A percentile compares a stretch with the other conserved stretches of the same genome.
phyloP scores from a whole-genome alignment of 1,140 invertebrate species.

The Drosophila tristis region DNA sequence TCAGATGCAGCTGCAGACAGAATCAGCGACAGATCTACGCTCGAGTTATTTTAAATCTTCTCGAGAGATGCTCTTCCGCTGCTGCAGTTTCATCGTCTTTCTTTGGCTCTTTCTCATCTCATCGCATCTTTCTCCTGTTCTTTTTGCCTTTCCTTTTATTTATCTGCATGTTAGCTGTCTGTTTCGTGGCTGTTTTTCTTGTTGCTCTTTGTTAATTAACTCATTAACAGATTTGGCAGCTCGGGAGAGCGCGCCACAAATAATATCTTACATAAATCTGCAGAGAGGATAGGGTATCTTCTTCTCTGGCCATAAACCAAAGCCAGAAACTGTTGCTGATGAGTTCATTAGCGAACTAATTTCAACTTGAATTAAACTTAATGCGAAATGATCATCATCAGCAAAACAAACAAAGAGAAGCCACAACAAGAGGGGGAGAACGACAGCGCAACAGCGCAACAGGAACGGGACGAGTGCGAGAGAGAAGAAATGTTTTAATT shows the following conservation, averaged over 20 bases:
- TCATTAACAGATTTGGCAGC: constrained; percentile 67
- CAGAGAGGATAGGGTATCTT: constrained; percentile 4
- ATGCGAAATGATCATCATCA: constrained; percentile 83
- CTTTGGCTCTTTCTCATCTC: no score
- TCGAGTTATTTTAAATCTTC: constrained; percentile 53
- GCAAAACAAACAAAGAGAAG: constrained; percentile 80
- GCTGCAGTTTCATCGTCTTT: no score
- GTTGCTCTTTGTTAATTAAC: constrained; percentile 79
- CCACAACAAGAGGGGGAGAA: constrained; percentile 46
- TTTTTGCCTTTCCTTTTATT: constrained; percentile 45
- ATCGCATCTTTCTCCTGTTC: constrained; percentile 1
- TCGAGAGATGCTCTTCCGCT: constrained; percentile 11
- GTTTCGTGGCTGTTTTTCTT: constrained; percentile 64
- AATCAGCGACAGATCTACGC: constrained; percentile 1
- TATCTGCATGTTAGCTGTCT: constrained; percentile 56
- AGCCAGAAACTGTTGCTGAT: constrained; percentile 62
- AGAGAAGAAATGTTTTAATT: constrained; percentile 77
- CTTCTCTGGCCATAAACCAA: constrained; percentile 44
- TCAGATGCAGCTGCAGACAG: constrained; percentile 28
- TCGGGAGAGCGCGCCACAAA: neutral
- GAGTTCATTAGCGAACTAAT: constrained; percentile 83
- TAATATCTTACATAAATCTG: neutral
- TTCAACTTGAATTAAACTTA: constrained; percentile 83
- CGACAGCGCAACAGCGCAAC: constrained; percentile 18
- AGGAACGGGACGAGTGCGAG: constrained; percentile 35